Conservation (phyloP, 2,113 vertebrate genomes). For the Anguilla japonica region DNA sequence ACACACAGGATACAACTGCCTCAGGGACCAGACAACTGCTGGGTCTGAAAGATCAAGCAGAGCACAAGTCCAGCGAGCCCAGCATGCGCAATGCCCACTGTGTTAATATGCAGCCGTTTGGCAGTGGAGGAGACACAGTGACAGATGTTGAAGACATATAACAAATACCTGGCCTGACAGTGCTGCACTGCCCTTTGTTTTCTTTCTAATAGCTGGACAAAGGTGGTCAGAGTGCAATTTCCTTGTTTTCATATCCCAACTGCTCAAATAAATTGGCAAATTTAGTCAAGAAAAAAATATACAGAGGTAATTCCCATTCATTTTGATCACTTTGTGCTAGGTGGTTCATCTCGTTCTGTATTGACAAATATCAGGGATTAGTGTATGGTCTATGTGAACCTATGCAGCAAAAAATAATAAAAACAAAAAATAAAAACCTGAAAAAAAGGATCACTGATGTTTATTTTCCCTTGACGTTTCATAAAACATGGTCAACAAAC, state of each 20-base stretch:
- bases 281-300: background rate
- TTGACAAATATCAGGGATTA: background rate
- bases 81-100: slow-evolving; percentile 7
- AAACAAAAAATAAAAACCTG: no score
- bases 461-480: no score
- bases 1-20: slow-evolving; percentile 9
- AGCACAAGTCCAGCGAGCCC: background rate
- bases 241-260: background rate
- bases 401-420: background rate
- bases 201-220: background rate
- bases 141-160: slow-evolving; percentile 12
- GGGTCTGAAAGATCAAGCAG: slow-evolving; percentile 29
- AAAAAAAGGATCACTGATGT: no score
- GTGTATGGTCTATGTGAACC: background rate
- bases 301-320: background rate
- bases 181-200: background rate
- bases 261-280: slow-evolving; percentile 3
- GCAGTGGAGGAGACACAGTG: slow-evolving; percentile 4
- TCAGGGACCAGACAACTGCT: slow-evolving; percentile 6
- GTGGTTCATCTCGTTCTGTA: background rate
- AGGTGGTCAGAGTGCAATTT: background rate
- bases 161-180: slow-evolving; percentile 13
- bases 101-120: slow-evolving; percentile 1
- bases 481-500: background rate
- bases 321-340: background rate